These are phyloP conservation scores for Aricia agestis DNA, from an alignment of 1,140 invertebrate species.

Conservation along the genomic window DNA sequence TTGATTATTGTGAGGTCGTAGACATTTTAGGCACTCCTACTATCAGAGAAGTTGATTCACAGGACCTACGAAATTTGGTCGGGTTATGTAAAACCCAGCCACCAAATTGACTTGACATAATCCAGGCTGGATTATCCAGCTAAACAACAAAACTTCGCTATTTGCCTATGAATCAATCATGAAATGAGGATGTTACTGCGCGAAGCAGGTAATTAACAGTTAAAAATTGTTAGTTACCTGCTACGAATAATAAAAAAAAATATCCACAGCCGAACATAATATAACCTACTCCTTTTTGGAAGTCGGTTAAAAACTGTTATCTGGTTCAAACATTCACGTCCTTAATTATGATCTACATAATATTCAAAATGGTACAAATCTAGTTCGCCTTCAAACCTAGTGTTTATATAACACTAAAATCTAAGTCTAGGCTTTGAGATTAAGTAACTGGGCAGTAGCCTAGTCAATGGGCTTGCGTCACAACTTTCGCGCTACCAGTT, in stretches of 20 bases:
- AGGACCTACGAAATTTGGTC: not conserved
- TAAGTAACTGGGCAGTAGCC: conserved; percentile 65
- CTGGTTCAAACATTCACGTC: too few relatives aligned
- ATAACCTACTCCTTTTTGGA: too few relatives aligned
- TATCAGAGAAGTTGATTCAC: not conserved
- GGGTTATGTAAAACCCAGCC: too few relatives aligned
- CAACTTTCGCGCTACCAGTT: conserved; percentile 54
- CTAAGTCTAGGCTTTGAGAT: conserved; percentile 33
- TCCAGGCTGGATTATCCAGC: too few relatives aligned
- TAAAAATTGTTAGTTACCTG: too few relatives aligned
- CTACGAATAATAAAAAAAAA: too few relatives aligned
- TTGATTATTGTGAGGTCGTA: conserved; percentile 21
- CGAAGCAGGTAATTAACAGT: too few relatives aligned
- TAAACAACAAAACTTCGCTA: too few relatives aligned
- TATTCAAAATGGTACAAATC: not conserved
- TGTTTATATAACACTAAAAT: conserved; percentile 15
- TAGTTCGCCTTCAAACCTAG: conserved; percentile 8
- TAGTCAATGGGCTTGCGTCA: conserved; percentile 72
- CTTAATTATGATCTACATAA: not conserved
- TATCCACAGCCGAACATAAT: not conserved
- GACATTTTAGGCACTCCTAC: not conserved
- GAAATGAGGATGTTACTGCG: too few relatives aligned
- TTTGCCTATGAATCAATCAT: too few relatives aligned
- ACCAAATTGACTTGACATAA: too few relatives aligned
- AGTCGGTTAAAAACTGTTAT: too few relatives aligned